Base-by-base conservation (phyloP, 2,888 invertebrate genomes). In the Erpobdella octoculata region DNA sequence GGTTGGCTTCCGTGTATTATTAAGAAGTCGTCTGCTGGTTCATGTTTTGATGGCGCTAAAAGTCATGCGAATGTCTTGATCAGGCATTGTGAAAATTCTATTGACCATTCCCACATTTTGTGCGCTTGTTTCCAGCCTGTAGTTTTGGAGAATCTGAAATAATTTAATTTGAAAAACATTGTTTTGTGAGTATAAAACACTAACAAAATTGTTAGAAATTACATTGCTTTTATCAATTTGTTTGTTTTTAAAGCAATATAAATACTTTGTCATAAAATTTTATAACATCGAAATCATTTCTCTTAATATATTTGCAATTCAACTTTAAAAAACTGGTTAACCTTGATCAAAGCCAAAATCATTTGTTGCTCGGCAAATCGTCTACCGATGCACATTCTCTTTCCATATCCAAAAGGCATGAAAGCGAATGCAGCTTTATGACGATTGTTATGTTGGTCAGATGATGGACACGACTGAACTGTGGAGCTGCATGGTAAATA, bases 341-440 rank as follows among this genome's bases (percentile, higher is more conserved):
- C 82, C 73, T 83, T 80, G 3, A 81, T 78, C 9, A 80, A 53
- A 21, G 78, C 78, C 6, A 81, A 70, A 46, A 88, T 88, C 82
- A 92, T 91, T 85, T 93, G 84, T 74, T 84, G 84, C 75, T 83
- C 82, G 0, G 84, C 84, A 59, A 85, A 77, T 38, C 83, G 77
- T 71, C 81, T 76, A 0, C 85, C 85, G 3, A 84, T 81, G 75
- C 80, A 80, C 68, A 77, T 76, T 8, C 80, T 72, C 0, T 77
- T 71, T 5, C 79, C 79, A 67, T 78, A 76, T 0, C 80, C 79
- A 71, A 80, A 80, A 0, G 80, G 80, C 62, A 78, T 71, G 67
- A 76, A 72, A 15, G 76, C 74, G 71, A 77, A 79, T n/a, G 68
- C 67, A 9, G 77, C 78, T 6, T 53, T 12, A 1, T 48, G 48